Evolutionary conservation across 2,113 vertebrate genomes (phyloP), one percentile per base, ranked within the genome.

Genomic region (Cottus gobio): DNA sequence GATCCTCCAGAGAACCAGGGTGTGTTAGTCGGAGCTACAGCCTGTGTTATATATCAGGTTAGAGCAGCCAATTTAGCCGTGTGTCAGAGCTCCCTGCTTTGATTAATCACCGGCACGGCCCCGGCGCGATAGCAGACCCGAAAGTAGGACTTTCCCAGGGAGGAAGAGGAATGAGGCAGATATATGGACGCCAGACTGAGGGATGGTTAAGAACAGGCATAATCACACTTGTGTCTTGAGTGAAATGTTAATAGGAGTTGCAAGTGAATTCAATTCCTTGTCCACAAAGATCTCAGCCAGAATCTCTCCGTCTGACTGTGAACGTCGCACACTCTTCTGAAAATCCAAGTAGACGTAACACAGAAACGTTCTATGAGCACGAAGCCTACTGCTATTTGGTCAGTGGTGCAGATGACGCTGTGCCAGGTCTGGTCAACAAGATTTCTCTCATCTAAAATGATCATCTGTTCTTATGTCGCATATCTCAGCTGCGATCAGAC

Each of bases 41-140:
- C 83, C 85, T 76, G 73, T 79, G 90, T 91, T 91, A 93, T 94
- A 94, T 93, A 93, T 95, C 93, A 94, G 91, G 86, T 91, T 90
- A 90, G 92, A 90, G 80, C 86, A 94, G 90, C 93, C 92, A 91
- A 94, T 93, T 93, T 93, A 90, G 84, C 90, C 71, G 68, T 58
- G 75, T 91, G 90, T 92, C 91, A 93, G 85, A 75, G 84, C 87
- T 57, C 42, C 79, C 83, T 58, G 76, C 87, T 86, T 90, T 93
- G 92, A 95, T 94, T 94, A 93, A 94, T 95, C 90, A 91, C 94
- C 79, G 3, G 81, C 85, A 13, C 81, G 69, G 86, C 79, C 71
- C 70, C 8, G 63, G 87, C 81, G 87, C 78, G 81, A 91, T 90
- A 89, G 85, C 56, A 12, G 77, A 76, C 79, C 8, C 56, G 83